A percentile compares a stretch with the other conserved stretches of the same genome.
Evolutionary conservation across 2,797 vertebrate species (phyloP).

Genomic region (Fratercula arctica): DNA sequence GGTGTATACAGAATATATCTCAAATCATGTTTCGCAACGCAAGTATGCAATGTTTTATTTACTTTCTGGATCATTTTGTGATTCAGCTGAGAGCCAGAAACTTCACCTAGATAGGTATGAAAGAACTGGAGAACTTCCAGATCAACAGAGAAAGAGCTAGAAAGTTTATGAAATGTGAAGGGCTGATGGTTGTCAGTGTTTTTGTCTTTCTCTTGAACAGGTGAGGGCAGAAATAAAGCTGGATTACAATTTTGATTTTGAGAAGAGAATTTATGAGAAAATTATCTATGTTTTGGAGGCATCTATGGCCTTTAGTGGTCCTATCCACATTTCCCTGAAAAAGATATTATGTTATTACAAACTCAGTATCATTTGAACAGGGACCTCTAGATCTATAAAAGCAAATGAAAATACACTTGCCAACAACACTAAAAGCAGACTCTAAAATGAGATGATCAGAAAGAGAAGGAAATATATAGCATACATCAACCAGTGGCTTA

Average conservation of each 20-base stretch:
- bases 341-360: background rate
- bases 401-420: background rate
- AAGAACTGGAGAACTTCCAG: background rate
- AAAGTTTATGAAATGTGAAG: background rate
- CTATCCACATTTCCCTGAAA: background rate
- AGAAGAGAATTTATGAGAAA: background rate
- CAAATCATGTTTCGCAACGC: background rate
- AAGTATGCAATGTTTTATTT: background rate
- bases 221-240: background rate
- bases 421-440: background rate
- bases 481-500: background rate
- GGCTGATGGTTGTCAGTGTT: background rate
- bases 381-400: background rate
- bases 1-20: background rate
- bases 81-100: background rate
- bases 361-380: background rate
- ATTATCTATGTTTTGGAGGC: background rate
- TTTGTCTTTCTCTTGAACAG: background rate
- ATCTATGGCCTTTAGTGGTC: background rate
- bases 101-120: background rate
- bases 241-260: background rate
- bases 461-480: background rate
- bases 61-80: background rate
- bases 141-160: background rate
- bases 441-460: background rate